These are phyloP conservation scores for Dione vanillae DNA, from an alignment of 2,888 invertebrate species.

Conservation along the genomic window DNA sequence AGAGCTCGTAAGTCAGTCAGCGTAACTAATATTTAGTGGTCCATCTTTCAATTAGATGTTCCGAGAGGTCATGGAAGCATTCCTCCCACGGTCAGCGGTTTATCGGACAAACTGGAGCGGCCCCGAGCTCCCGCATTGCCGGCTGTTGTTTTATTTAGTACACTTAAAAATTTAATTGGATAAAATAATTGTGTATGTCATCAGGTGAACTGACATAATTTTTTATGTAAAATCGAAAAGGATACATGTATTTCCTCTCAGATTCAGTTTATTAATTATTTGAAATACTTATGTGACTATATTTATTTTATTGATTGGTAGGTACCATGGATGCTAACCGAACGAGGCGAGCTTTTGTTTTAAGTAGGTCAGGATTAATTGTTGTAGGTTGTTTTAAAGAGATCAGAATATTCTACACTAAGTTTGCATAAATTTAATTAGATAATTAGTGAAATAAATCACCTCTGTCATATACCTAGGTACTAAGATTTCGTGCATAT, in stretches of 20 bases:
- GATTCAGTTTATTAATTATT: not conserved
- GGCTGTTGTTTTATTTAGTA: constrained; percentile 37
- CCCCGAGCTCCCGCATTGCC: constrained; percentile 47
- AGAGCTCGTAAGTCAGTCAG: constrained; percentile 30
- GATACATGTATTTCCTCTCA: not conserved
- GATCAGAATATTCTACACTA: no score
- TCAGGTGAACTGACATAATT: no score
- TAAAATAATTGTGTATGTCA: constrained; percentile 1
- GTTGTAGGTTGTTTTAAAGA: no score
- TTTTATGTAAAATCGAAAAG: not conserved
- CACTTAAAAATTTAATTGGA: constrained; percentile 32
- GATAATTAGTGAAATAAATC: not conserved
- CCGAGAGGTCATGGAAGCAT: constrained; percentile 69
- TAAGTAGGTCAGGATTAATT: constrained; percentile 7
- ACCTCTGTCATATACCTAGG: not conserved
- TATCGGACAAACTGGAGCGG: constrained; percentile 52
- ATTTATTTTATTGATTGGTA: no score
- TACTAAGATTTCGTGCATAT: no score
- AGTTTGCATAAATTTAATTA: not conserved
- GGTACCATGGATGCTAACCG: not conserved
- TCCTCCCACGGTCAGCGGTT: constrained; percentile 64
- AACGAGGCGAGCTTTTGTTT: not conserved
- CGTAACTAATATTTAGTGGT: constrained; percentile 52
- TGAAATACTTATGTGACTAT: no score
- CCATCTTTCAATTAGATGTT: constrained; percentile 71